Evolutionary conservation across 1,140 invertebrate species (phyloP).

Genomic region (Brachionus angularis): DNA sequence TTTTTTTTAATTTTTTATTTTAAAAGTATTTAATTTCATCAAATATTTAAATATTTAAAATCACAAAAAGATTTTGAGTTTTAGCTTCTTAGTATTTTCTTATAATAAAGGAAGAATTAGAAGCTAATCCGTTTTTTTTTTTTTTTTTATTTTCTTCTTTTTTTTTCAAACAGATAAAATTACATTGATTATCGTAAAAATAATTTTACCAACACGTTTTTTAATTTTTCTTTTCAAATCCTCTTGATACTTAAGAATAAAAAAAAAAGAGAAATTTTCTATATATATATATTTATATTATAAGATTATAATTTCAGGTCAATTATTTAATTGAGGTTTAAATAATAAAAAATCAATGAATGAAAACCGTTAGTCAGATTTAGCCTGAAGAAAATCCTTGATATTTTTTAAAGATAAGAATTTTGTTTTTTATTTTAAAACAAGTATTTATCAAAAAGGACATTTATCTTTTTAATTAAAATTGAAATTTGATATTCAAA

Average conservation of each 20-base stretch:
- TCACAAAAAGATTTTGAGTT: constrained; percentile 34
- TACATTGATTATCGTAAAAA: background rate
- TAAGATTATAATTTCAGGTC: constrained; percentile 11
- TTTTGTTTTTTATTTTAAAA: no score
- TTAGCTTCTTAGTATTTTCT: background rate
- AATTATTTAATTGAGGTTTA: constrained; percentile 28
- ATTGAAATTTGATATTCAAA: no score
- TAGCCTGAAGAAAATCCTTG: no score
- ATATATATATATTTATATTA: constrained; percentile 3
- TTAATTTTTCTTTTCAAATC: background rate
- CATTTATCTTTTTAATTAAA: no score
- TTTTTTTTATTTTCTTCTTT: no score
- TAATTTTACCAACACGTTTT: constrained; percentile 23
- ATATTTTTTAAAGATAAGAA: no score
- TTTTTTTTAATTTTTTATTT: background rate
- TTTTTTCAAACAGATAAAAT: constrained; percentile 42
- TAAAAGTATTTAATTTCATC: constrained; percentile 31
- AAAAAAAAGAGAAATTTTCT: constrained; percentile 10
- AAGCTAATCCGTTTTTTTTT: constrained; percentile 22
- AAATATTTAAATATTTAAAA: constrained; percentile 24
- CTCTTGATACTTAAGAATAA: no score
- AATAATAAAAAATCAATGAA: no score
- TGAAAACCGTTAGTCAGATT: no score
- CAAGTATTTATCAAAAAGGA: no score
- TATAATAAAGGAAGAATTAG: constrained; percentile 18